Conservation (phyloP, 2,888 invertebrate genomes). For the Phyto melanocephala region DNA sequence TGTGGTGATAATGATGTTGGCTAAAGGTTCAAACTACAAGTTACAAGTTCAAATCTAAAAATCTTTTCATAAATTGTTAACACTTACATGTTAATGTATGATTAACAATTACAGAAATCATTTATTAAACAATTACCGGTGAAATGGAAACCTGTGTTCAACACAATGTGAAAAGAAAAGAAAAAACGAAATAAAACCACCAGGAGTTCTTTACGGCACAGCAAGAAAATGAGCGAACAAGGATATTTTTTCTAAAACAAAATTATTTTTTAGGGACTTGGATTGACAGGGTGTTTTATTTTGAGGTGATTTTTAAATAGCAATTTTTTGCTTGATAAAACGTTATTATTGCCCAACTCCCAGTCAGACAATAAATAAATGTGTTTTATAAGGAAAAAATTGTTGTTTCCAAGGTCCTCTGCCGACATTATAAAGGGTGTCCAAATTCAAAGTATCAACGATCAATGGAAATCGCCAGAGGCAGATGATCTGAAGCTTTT, state of each 20-base stretch:
- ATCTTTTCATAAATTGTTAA: background rate
- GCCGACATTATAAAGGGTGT: no score
- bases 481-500: no score
- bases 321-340: no score
- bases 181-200: background rate
- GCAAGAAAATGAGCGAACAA: background rate
- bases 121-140: slow-evolving; percentile 21
- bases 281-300: background rate
- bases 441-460: no score
- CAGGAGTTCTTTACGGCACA: slow-evolving; percentile 13
- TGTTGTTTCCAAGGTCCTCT: no score
- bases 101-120: slow-evolving; percentile 31
- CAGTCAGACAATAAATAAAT: no score
- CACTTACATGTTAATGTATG: slow-evolving; percentile 8
- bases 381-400: no score
- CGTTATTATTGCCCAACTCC: no score
- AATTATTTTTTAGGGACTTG: no score
- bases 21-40: no score
- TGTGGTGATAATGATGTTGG: no score
- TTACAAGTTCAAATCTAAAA: background rate
- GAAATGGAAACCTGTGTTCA: slow-evolving; percentile 15
- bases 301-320: background rate
- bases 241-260: background rate
- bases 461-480: no score
- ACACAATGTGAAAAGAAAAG: background rate